These are phyloP conservation scores for Drosophila robusta DNA, from an alignment of 2,888 invertebrate genomes.

Conservation along the genomic window DNA sequence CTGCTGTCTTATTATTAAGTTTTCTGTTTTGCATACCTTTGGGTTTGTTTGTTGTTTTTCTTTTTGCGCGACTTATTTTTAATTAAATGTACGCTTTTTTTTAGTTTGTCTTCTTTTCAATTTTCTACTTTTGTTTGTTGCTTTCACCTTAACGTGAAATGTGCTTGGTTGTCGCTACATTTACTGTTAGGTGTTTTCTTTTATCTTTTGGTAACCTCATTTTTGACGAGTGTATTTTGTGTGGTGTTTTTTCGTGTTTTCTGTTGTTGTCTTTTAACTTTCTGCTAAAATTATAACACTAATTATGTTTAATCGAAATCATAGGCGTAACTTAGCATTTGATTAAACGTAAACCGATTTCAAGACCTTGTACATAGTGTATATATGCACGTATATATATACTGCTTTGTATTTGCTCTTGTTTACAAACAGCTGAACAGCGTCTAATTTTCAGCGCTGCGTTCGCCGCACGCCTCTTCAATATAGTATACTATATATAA, in stretches of 20 bases:
- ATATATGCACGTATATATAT: conserved; percentile 37
- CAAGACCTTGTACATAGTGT: conserved; percentile 27
- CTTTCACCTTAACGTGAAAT: conserved; percentile 42
- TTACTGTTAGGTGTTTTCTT: conserved; percentile 28
- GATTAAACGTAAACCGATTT: conserved; percentile 70
- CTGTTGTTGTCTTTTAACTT: conserved; percentile 71
- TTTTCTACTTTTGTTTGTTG: conserved; percentile 22
- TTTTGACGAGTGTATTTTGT: conserved; percentile 39
- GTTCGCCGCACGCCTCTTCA: conserved; percentile 12
- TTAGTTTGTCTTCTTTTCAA: conserved; percentile 9
- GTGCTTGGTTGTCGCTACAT: conserved; percentile 46
- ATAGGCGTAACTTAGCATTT: conserved; percentile 66
- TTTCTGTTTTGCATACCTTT: conserved; percentile 25
- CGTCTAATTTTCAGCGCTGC: conserved; percentile 49
- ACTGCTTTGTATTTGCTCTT: conserved; percentile 19
- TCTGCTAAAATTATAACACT: conserved; percentile 50
- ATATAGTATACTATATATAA: conserved; percentile 28
- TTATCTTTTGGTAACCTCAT: conserved; percentile 57
- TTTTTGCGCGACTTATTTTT: conserved; percentile 59
- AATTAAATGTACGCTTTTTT: conserved; percentile 18
- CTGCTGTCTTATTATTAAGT: conserved; percentile 38
- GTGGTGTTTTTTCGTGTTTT: conserved; percentile 38
- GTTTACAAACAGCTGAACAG: conserved; percentile 67
- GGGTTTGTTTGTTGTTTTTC: conserved; percentile 11
- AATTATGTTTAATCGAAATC: conserved; percentile 49